These are phyloP conservation scores for Apostichopus californicus DNA, from an alignment of 35 echinoderm and acorn worm species.

Conservation along the genomic window DNA sequence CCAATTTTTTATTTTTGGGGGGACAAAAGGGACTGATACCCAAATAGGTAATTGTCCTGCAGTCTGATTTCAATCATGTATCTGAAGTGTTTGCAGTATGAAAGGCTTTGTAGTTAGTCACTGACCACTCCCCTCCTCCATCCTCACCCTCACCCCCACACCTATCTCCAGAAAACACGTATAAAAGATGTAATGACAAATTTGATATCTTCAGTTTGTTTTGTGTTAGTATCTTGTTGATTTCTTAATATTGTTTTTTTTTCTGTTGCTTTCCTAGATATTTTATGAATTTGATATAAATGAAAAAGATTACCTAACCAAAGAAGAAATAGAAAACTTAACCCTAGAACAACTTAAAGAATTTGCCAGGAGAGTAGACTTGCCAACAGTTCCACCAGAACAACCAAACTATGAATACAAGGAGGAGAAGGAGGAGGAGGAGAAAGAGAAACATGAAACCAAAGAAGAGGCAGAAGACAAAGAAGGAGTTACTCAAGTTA, in stretches of 20 bases:
- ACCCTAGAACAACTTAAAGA: slow-evolving; percentile 75
- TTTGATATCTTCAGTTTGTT: no score
- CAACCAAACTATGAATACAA: slow-evolving; percentile 49
- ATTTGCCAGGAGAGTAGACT: slow-evolving; percentile 74
- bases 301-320: slow-evolving; percentile 73
- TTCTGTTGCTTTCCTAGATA: slow-evolving; percentile 4
- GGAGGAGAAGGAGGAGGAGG: slow-evolving; percentile 17
- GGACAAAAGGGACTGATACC: no score
- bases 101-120: no score
- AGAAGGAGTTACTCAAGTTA: neutral
- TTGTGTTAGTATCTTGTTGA: no score
- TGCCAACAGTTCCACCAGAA: slow-evolving; percentile 63
- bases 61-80: no score
- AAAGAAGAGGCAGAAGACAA: neutral
- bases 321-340: slow-evolving; percentile 65
- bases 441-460: neutral
- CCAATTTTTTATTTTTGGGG: no score
- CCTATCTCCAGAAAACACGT: no score
- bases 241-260: neutral
- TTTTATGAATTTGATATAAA: slow-evolving; percentile 29
- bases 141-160: no score
- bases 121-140: no score
- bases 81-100: no score
- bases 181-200: no score
- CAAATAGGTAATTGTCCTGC: no score